Percentiles rank a stretch among this genome's conserved stretches.
Evolutionary conservation across 2,113 vertebrate species (phyloP).

Genomic region (Numida meleagris): DNA sequence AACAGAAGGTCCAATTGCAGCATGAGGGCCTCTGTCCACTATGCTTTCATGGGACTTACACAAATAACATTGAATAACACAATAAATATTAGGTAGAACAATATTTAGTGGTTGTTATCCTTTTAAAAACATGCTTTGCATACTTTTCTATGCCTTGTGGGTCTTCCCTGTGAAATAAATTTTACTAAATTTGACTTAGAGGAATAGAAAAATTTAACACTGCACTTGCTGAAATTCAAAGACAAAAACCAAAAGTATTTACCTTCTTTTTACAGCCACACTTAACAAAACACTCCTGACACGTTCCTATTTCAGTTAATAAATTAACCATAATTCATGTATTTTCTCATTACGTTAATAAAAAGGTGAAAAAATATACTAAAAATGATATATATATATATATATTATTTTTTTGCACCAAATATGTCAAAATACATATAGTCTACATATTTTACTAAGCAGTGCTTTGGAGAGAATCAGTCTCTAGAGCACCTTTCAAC

Average conservation of each 20-base stretch:
- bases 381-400: too few relatives aligned
- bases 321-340: not conserved
- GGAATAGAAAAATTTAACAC: not conserved
- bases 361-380: not conserved
- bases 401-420: not conserved
- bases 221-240: not conserved
- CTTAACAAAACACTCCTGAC: not conserved
- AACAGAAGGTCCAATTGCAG: not conserved
- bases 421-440: not conserved
- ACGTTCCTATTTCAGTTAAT: not conserved
- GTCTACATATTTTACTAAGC: not conserved
- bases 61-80: not conserved
- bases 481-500: not conserved
- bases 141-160: not conserved
- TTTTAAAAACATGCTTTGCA: not conserved
- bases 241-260: not conserved
- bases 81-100: not conserved
- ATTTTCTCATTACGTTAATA: not conserved
- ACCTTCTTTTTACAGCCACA: not conserved
- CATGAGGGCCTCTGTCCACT: not conserved
- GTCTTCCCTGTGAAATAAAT: not conserved
- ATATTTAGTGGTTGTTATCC: not conserved
- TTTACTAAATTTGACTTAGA: not conserved
- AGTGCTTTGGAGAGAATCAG: not conserved
- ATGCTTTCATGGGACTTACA: not conserved